Conservation (phyloP, 2,797 vertebrate species). For the Moxostoma hubbsi region DNA sequence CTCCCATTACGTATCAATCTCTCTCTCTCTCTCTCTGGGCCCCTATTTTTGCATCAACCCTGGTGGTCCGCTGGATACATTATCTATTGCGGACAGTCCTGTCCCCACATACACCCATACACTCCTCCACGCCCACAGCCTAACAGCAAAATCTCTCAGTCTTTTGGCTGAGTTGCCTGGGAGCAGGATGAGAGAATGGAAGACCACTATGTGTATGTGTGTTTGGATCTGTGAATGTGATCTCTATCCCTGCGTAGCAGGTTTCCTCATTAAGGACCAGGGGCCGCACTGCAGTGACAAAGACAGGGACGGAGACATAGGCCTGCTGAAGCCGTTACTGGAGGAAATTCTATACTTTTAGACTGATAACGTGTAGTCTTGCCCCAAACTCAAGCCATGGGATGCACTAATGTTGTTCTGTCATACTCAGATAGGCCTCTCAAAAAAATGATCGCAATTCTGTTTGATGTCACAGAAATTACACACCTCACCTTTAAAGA, state of each 20-base stretch:
- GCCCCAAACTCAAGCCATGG: no score
- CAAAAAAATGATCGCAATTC: not conserved
- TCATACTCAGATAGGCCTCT: no score
- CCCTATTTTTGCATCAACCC: slow-evolving; percentile 56
- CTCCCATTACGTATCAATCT: slow-evolving; percentile 29
- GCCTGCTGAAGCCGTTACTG: slow-evolving; percentile 42
- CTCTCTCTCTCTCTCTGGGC: slow-evolving; percentile 35
- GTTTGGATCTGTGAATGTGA: slow-evolving; percentile 55
- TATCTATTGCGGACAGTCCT: slow-evolving; percentile 53
- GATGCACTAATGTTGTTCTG: no score
- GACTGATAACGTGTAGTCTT: slow-evolving; percentile 20
- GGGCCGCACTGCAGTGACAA: slow-evolving; percentile 52
- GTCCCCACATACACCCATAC: slow-evolving; percentile 41
- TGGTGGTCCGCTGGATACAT: slow-evolving; percentile 70
- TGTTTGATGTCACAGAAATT: not conserved
- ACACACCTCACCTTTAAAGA: not conserved
- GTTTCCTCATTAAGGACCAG: slow-evolving; percentile 59
- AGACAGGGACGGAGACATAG: slow-evolving; percentile 51
- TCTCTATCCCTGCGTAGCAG: slow-evolving; percentile 49
- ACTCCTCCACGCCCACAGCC: slow-evolving; percentile 23
- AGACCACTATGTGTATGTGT: slow-evolving; percentile 32
- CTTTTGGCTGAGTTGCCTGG: slow-evolving; percentile 48
- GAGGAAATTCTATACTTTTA: slow-evolving; percentile 36
- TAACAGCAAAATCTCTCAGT: slow-evolving; percentile 56
- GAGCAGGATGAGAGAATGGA: slow-evolving; percentile 52